Evolutionary conservation across 2,797 vertebrate species (phyloP).

Genomic region (Rhynchotus rufescens): DNA sequence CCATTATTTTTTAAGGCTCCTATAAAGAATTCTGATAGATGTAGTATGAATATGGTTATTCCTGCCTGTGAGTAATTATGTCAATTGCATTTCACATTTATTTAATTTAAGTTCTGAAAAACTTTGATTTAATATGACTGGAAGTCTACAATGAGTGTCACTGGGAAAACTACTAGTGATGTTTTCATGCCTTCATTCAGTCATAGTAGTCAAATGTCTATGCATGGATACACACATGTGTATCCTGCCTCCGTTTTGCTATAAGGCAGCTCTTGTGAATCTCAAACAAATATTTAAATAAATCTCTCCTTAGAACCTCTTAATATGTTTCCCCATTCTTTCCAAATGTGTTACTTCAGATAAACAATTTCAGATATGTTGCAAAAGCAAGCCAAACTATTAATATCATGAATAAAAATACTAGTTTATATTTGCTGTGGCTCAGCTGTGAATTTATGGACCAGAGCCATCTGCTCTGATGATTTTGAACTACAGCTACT

Average conservation of each 20-base stretch:
- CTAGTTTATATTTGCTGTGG: not conserved
- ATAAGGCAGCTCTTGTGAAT: not conserved
- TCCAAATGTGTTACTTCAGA: not conserved
- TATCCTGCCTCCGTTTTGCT: not conserved
- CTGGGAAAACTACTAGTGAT: not conserved
- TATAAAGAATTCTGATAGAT: not conserved
- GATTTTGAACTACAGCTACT: not conserved
- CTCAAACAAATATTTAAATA: not conserved
- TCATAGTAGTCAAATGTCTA: not conserved
- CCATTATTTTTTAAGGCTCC: not conserved
- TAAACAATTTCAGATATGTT: not conserved
- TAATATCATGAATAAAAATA: not conserved
- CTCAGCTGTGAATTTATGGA: not conserved
- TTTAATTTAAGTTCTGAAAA: not conserved
- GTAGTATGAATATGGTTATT: not conserved
- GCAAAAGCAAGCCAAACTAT: not conserved
- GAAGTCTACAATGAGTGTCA: not conserved
- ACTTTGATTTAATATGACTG: not conserved
- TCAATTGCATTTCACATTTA: not conserved
- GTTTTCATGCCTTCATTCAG: not conserved
- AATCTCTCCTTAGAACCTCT: not conserved
- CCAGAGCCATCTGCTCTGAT: not conserved
- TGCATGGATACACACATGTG: not conserved
- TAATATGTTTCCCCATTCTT: not conserved
- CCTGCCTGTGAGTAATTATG: not conserved